Conservation (phyloP, 2,113 vertebrate species). For the Arenaria interpres region DNA sequence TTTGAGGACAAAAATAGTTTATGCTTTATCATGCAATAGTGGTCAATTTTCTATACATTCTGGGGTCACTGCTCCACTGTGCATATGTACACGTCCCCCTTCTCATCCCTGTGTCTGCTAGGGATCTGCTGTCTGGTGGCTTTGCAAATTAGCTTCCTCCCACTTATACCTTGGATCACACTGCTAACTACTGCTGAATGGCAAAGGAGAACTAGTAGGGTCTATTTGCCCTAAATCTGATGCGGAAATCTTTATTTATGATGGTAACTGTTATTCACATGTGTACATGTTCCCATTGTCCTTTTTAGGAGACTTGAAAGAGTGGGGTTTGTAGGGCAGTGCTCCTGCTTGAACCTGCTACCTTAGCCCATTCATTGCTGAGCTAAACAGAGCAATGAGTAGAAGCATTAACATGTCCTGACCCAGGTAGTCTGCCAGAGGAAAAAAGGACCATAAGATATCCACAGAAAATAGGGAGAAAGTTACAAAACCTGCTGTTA, state of each 20-base stretch:
- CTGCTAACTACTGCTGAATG: background rate
- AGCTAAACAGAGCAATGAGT: background rate
- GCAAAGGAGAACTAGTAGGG: background rate
- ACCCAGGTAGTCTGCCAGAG: background rate
- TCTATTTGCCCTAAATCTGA: background rate
- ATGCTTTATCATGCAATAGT: background rate
- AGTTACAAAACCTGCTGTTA: background rate
- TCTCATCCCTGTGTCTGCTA: background rate
- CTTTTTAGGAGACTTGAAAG: background rate
- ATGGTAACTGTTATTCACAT: background rate
- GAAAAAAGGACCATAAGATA: background rate
- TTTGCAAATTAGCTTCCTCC: background rate
- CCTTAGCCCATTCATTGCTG: background rate
- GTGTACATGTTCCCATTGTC: accelerated
- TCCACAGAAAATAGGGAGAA: background rate
- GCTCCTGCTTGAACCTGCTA: background rate
- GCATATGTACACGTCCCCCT: background rate
- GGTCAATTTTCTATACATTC: background rate
- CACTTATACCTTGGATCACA: background rate
- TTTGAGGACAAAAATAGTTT: background rate
- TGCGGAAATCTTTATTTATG: background rate
- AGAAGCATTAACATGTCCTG: background rate
- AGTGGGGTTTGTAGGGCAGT: background rate
- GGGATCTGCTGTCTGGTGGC: background rate
- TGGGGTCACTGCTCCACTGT: background rate